These are phyloP conservation scores for Propithecus perrieri DNA, from an alignment of 2,797 vertebrate genomes.

Conservation along the genomic window DNA sequence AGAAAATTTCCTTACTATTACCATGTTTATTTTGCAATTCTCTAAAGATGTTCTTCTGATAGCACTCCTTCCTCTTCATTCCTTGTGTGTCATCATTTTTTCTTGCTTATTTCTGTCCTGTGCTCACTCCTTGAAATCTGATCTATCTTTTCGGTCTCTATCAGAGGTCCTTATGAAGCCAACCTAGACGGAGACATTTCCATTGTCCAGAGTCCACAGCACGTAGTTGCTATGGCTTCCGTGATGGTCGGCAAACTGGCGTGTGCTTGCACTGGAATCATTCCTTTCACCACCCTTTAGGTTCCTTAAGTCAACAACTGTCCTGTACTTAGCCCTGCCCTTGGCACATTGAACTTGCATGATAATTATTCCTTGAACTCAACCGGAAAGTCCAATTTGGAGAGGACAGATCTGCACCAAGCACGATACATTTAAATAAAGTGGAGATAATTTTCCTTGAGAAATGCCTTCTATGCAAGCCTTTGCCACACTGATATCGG, in stretches of 20 bases:
- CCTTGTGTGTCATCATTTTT: not conserved
- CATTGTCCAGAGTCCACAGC: not conserved
- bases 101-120: not conserved
- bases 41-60: not conserved
- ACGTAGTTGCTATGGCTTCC: not conserved
- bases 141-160: not conserved
- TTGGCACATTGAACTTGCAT: not conserved
- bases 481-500: not conserved
- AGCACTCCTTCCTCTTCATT: not conserved
- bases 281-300: not conserved
- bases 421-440: not conserved
- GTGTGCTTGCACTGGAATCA: not conserved
- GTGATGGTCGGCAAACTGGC: not conserved
- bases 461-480: not conserved
- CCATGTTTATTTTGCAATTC: conserved; percentile 1
- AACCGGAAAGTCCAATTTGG: not conserved
- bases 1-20: not conserved
- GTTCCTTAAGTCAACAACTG: not conserved
- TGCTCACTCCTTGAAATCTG: not conserved
- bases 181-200: not conserved
- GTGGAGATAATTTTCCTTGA: not conserved
- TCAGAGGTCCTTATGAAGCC: not conserved
- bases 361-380: not conserved
- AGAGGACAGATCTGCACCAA: not conserved
- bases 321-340: not conserved